Conservation (phyloP, 1,140 invertebrate species). For the Drosophila virilis region DNA sequence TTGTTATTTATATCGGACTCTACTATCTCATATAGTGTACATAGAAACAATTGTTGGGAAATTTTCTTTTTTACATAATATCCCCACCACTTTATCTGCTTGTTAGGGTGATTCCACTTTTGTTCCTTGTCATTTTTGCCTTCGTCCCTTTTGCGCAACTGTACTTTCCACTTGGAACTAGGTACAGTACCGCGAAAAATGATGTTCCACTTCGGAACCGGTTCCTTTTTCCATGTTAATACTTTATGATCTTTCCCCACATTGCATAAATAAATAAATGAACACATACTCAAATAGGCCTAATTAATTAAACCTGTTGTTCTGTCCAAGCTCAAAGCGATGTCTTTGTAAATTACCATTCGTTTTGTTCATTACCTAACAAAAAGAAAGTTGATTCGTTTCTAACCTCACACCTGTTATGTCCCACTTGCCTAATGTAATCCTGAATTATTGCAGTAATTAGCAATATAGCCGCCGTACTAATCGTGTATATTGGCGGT, state of each 20-base stretch:
- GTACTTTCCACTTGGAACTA: neutral
- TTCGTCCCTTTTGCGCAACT: neutral
- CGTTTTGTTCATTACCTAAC: neutral
- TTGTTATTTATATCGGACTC: too few species aligned
- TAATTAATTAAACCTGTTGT: too few species aligned
- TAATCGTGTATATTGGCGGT: slow-evolving; percentile 54
- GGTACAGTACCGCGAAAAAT: neutral
- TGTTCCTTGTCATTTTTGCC: neutral
- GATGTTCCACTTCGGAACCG: neutral
- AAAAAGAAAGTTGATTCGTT: slow-evolving; percentile 2
- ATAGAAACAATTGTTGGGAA: too few species aligned
- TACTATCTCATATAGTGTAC: too few species aligned
- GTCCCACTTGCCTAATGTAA: neutral
- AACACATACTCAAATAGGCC: too few species aligned
- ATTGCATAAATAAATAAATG: too few species aligned
- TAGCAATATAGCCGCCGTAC: slow-evolving; percentile 45
- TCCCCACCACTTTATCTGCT: too few species aligned
- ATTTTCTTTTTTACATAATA: too few species aligned
- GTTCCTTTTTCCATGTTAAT: neutral
- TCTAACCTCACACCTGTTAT: neutral
- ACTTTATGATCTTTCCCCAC: too few species aligned
- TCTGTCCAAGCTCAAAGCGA: too few species aligned
- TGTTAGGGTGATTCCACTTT: too few species aligned
- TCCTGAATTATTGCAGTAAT: slow-evolving; percentile 48
- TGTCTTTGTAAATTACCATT: neutral